These are phyloP conservation scores for Vanessa tameamea DNA, from an alignment of 1,140 invertebrate species.

Conservation along the genomic window DNA sequence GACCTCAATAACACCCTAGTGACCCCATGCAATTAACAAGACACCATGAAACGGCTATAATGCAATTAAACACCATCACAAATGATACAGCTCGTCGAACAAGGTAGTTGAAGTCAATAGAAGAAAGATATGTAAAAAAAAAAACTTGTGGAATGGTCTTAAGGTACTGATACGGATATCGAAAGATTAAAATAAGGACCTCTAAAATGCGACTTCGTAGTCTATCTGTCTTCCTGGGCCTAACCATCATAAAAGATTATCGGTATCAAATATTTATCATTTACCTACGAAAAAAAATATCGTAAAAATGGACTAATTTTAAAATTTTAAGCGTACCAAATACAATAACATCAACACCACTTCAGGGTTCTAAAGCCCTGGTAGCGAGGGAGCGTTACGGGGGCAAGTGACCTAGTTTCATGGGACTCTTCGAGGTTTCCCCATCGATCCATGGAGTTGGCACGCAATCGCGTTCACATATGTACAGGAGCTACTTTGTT, in stretches of 20 bases:
- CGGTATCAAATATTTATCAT: too few relatives aligned
- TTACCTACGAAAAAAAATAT: too few relatives aligned
- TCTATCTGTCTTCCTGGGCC: too few relatives aligned
- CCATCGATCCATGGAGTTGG: conserved; percentile 66
- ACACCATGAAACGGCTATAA: conserved; percentile 64
- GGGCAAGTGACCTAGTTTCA: conserved; percentile 66
- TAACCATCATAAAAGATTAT: too few relatives aligned
- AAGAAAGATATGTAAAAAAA: not conserved
- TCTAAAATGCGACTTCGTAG: too few relatives aligned
- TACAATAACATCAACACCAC: conserved; percentile 45
- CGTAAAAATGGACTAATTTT: not conserved
- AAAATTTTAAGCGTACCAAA: conserved; percentile 28
- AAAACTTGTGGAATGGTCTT: too few relatives aligned
- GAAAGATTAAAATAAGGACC: too few relatives aligned
- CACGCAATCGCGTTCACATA: conserved; percentile 40
- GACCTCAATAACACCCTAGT: conserved; percentile 62
- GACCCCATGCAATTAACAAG: conserved; percentile 43
- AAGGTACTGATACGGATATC: too few relatives aligned
- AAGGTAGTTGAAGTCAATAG: not conserved
- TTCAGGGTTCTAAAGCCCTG: conserved; percentile 53
- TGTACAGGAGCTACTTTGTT: conserved; percentile 31
- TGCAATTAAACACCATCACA: conserved; percentile 60
- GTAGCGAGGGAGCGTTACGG: conserved; percentile 57
- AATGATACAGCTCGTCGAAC: conserved; percentile 34
- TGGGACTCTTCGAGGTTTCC: conserved; percentile 54